Percentiles rank a stretch among this genome's conserved stretches.
These are phyloP conservation scores for Harpagoxenus sublaevis DNA, from an alignment of 2,888 invertebrate genomes.

Conservation along the genomic window DNA sequence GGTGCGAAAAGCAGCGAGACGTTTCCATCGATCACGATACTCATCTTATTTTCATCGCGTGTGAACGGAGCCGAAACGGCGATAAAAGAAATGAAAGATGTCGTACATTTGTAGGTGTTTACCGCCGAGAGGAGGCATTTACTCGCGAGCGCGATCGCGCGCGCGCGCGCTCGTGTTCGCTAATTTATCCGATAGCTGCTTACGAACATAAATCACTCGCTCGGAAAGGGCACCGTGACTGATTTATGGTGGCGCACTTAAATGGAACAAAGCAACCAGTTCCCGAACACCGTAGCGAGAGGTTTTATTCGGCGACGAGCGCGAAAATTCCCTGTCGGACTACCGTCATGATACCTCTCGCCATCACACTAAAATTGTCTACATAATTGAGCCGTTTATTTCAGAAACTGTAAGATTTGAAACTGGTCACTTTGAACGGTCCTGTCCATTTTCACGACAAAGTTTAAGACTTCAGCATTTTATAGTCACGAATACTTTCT, in stretches of 20 bases:
- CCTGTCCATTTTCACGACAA: not conserved
- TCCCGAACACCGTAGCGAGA: constrained; percentile 35
- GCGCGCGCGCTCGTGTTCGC: constrained; percentile 54
- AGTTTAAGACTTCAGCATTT: not conserved
- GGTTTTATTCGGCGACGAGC: constrained; percentile 56
- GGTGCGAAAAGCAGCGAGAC: constrained; percentile 34
- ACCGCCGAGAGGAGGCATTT: constrained; percentile 45
- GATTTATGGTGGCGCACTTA: constrained; percentile 70
- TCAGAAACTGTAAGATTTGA: not conserved
- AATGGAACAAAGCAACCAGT: constrained; percentile 69
- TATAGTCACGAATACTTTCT: constrained; percentile 28
- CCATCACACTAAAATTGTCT: constrained; percentile 18
- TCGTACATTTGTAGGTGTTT: constrained; percentile 50
- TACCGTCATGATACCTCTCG: constrained; percentile 31
- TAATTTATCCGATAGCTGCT: constrained; percentile 74
- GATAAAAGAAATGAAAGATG: constrained; percentile 55
- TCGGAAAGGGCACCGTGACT: constrained; percentile 64
- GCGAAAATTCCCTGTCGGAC: constrained; percentile 49
- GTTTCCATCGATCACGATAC: constrained; percentile 45
- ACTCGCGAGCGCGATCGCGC: constrained; percentile 23
- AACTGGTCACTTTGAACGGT: not conserved
- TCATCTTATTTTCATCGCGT: constrained; percentile 45
- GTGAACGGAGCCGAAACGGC: constrained; percentile 44
- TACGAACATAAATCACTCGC: constrained; percentile 65
- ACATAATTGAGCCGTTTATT: constrained; percentile 48